These are phyloP conservation scores for Zhuqinia jingwanae DNA, from an alignment of 2,888 invertebrate species.

Conservation along the genomic window DNA sequence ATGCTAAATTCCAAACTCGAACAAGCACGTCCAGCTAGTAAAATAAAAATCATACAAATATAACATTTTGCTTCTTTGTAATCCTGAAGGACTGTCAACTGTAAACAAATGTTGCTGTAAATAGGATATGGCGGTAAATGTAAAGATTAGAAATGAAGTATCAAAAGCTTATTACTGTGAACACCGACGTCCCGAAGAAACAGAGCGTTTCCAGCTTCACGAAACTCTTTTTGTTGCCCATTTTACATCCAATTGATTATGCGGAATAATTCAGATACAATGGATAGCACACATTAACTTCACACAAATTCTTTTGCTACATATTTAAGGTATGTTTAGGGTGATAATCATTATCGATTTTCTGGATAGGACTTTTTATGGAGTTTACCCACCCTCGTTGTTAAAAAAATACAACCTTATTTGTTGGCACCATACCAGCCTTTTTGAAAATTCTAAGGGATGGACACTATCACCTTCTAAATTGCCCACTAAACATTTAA, in stretches of 20 bases:
- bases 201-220: conserved; percentile 59
- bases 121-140: too few relatives aligned
- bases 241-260: not conserved
- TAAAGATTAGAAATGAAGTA: too few relatives aligned
- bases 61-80: too few relatives aligned
- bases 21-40: conserved; percentile 59
- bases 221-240: conserved; percentile 44
- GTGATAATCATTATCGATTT: too few relatives aligned
- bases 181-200: conserved; percentile 60
- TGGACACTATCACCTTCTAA: not conserved
- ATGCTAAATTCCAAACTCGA: conserved; percentile 58
- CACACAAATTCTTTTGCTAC: not conserved
- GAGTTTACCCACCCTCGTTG: too few relatives aligned
- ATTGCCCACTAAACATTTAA: conserved; percentile 46
- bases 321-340: not conserved
- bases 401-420: too few relatives aligned
- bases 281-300: not conserved
- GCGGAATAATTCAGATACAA: not conserved
- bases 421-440: not conserved
- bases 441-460: not conserved
- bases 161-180: conserved; percentile 44
- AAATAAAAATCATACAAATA: not conserved
- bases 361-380: too few relatives aligned
- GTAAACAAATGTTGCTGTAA: not conserved
- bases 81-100: not conserved